Conservation (phyloP, 2,888 invertebrate genomes). For the Mechanitis mazaeus region DNA sequence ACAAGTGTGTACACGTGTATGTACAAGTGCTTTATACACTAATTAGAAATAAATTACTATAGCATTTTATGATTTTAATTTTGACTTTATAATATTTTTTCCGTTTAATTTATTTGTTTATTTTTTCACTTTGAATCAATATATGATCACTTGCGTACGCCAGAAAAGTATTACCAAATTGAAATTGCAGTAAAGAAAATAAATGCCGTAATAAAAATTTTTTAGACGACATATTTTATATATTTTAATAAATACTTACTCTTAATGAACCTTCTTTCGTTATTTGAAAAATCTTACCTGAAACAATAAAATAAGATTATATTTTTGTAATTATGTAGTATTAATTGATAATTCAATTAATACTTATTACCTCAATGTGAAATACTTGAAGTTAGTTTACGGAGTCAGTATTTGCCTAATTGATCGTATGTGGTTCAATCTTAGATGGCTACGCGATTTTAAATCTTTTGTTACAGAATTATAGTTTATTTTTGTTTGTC, state of each 20-base stretch:
- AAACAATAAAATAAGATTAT: slow-evolving; percentile 41
- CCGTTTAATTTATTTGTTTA: no score
- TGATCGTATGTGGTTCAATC: slow-evolving; percentile 72
- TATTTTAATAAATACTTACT: no score
- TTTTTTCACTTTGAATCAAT: no score
- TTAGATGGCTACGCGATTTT: slow-evolving; percentile 33
- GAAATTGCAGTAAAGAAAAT: no score
- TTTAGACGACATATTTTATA: no score
- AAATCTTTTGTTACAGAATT: slow-evolving; percentile 36
- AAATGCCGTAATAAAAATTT: no score
- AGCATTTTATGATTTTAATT: no score
- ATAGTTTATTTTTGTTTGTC: slow-evolving; percentile 52
- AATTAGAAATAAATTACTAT: neutral
- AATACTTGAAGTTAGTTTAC: slow-evolving; percentile 66
- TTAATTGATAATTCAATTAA: neutral
- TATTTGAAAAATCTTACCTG: slow-evolving; percentile 44
- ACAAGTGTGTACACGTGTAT: no score
- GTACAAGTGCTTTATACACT: neutral
- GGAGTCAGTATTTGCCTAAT: slow-evolving; percentile 76
- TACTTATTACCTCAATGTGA: slow-evolving; percentile 56
- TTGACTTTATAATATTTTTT: no score
- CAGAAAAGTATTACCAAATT: no score
- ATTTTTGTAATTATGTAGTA: neutral
- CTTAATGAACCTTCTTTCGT: no score
- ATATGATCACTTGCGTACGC: no score